phyloP scores from a whole-genome alignment of 2,797 vertebrate genomes.

The Poeciliopsis turneri region DNA sequence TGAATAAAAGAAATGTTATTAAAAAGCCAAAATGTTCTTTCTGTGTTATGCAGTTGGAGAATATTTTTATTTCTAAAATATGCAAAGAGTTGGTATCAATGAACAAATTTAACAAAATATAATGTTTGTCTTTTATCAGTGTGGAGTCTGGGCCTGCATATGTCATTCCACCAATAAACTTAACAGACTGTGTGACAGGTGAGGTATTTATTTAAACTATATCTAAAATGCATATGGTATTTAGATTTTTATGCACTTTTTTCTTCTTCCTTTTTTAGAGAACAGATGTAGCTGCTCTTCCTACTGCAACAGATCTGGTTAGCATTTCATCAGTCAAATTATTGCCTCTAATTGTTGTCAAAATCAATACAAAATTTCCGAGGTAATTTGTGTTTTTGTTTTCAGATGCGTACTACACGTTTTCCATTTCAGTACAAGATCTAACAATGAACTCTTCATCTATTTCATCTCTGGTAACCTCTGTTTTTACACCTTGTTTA shows the following conservation, averaged over 20 bases:
- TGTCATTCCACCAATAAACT: constrained; percentile 7
- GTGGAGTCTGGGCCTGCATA: constrained; percentile 29
- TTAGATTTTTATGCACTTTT: neutral
- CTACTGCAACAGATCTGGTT: constrained; percentile 66
- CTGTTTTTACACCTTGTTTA: neutral
- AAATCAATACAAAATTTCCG: neutral
- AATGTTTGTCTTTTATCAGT: constrained; percentile 42
- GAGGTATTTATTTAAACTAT: constrained; percentile 16
- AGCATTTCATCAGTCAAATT: constrained; percentile 21
- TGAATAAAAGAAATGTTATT: neutral
- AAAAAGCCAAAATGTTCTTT: neutral
- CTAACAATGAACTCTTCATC: neutral
- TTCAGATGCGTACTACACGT: constrained; percentile 72
- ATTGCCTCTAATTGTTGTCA: neutral
- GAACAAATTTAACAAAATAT: neutral
- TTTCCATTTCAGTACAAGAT: constrained; percentile 38
- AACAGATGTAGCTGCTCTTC: constrained; percentile 61
- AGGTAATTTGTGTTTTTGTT: constrained; percentile 2
- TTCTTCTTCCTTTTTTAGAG: constrained; percentile 38
- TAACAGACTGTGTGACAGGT: constrained; percentile 45
- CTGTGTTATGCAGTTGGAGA: neutral
- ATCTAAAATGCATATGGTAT: neutral
- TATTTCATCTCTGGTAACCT: constrained; percentile 54
- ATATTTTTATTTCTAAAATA: neutral
- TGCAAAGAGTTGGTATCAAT: neutral